phyloP scores from a whole-genome alignment of 2,113 vertebrate genomes.

The Antechinus flavipes region DNA sequence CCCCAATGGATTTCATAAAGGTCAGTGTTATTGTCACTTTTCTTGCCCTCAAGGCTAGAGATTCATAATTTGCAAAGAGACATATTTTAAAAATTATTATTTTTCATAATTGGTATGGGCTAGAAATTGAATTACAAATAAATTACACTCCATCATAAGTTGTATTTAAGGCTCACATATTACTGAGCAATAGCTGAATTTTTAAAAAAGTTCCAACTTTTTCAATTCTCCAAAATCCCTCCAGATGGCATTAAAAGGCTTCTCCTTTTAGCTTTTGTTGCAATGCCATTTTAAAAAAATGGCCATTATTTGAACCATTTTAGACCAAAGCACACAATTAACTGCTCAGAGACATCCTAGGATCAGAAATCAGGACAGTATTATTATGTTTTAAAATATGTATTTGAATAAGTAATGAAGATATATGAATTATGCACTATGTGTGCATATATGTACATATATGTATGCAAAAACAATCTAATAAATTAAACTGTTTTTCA shows the following conservation, averaged over 20 bases:
- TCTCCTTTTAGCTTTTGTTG: conserved; percentile 71
- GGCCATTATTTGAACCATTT: conserved; percentile 74
- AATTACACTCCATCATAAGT: not conserved
- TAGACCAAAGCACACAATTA: conserved; percentile 50
- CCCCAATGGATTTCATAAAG: conserved; percentile 21
- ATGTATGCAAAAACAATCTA: not conserved
- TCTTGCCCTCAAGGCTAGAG: conserved; percentile 32
- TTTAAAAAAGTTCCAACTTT: conserved; percentile 49
- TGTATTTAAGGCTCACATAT: conserved; percentile 49
- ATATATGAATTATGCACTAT: not conserved
- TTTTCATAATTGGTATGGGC: conserved; percentile 51
- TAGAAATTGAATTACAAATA: conserved; percentile 4
- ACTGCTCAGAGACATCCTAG: conserved; percentile 68
- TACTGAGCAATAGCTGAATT: conserved; percentile 70
- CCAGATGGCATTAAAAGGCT: conserved; percentile 87
- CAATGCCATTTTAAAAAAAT: conserved; percentile 70
- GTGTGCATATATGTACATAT: no score
- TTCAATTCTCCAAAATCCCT: conserved; percentile 85
- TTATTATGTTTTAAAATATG: conserved; percentile 70
- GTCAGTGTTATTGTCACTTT: not conserved
- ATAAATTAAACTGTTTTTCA: conserved; percentile 55
- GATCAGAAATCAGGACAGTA: conserved; percentile 70
- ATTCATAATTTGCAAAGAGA: not conserved
- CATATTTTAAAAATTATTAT: not conserved
- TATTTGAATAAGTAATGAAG: not conserved